Percentiles rank a stretch among this genome's conserved stretches.
These are phyloP conservation scores for Anser cygnoides DNA, from an alignment of 2,113 vertebrate species.

Conservation along the genomic window DNA sequence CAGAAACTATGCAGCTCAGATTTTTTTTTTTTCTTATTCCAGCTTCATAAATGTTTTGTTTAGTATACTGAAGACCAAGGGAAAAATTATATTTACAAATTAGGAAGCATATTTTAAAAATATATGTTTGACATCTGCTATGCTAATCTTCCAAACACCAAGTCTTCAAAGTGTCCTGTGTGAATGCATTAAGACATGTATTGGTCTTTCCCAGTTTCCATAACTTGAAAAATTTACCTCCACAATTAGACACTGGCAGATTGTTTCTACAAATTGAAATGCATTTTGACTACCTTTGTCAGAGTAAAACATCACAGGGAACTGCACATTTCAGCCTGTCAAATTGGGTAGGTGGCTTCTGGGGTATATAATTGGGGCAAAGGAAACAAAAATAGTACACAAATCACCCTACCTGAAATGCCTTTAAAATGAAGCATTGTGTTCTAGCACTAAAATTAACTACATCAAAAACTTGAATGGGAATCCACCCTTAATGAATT, in stretches of 20 bases:
- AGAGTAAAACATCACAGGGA: background rate
- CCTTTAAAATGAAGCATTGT: background rate
- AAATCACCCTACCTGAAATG: background rate
- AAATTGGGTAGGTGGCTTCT: background rate
- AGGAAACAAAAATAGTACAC: background rate
- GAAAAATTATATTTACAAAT: constrained; percentile 32
- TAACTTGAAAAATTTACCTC: background rate
- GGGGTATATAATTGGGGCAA: background rate
- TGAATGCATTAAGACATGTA: background rate
- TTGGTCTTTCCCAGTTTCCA: background rate
- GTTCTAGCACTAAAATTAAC: background rate
- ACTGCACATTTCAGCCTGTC: constrained; percentile 9
- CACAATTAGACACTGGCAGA: background rate
- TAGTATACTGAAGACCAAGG: background rate
- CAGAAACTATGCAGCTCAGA: background rate
- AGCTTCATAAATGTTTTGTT: background rate
- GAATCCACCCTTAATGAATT: background rate
- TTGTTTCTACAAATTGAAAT: constrained; percentile 26
- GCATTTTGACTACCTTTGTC: constrained; percentile 16
- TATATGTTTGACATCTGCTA: constrained; percentile 48
- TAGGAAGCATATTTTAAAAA: background rate
- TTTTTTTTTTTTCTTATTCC: background rate
- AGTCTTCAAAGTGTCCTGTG: background rate
- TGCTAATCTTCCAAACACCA: background rate
- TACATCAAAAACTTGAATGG: background rate